phyloP scores from a whole-genome alignment of 2,888 invertebrate genomes.

The Ennomos quercinarius region DNA sequence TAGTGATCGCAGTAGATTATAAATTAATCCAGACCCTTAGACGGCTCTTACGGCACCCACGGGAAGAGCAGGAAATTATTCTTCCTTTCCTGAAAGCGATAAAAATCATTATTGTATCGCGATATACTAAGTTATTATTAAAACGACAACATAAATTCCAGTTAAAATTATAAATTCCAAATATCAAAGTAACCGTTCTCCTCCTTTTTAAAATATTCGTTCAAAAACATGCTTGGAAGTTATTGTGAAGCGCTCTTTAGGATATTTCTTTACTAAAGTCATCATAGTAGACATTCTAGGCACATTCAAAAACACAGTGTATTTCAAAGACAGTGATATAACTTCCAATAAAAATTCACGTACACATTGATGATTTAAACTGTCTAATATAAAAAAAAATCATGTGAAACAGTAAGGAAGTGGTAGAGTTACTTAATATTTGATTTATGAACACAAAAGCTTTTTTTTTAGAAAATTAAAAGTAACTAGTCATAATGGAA shows the following conservation, averaged over 20 bases:
- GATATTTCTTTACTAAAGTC: constrained; percentile 18
- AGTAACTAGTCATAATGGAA: no score
- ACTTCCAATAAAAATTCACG: not conserved
- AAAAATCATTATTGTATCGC: no score
- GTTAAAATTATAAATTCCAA: not conserved
- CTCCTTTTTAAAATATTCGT: not conserved
- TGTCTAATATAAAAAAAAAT: not conserved
- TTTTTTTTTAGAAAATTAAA: no score
- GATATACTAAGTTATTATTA: no score
- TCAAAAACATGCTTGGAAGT: constrained; percentile 13
- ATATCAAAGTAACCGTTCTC: not conserved
- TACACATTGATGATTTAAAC: constrained; percentile 1
- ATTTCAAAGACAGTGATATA: constrained; percentile 2
- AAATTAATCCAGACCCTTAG: no score
- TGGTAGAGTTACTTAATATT: no score
- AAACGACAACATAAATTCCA: not conserved
- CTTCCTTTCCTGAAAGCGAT: no score
- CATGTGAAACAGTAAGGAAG: no score
- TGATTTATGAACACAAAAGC: no score
- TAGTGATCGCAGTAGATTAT: no score
- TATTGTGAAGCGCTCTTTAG: constrained; percentile 12
- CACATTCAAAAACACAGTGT: constrained; percentile 9
- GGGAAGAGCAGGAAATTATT: no score
- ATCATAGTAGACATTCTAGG: constrained; percentile 10
- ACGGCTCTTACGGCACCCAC: no score